Evolutionary conservation across 1,140 invertebrate species (phyloP), one percentile per base, ranked within the genome.

Genomic region (Pteromalus puparum): DNA sequence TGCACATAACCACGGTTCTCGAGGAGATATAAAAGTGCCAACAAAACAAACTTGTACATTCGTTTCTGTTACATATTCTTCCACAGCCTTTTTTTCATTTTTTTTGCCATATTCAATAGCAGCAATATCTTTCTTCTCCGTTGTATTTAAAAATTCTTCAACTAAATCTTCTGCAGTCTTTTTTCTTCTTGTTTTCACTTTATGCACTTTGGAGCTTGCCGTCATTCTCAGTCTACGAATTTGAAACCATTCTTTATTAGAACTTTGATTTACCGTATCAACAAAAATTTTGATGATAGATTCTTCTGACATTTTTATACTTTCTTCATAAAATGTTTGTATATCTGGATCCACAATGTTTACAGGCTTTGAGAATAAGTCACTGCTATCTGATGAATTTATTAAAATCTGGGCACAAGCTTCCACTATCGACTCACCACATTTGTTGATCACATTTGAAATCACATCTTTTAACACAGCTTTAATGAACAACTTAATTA

Each of bases 241-340:
- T 73, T 82, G 21, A 77, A 81, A 86, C 87, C 86, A 88, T 34
- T 87, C 67, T 67, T 84, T 42, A 86, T 85, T 87, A 81, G 82
- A 67, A 13, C 86, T 80, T 86, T 89, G 87, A 21, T 87, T 74
- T 65, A 88, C 78, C 87, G 90, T 90, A 38, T 86, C 78, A 82
- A 65, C 84, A 85, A 86, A 87, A 86, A 89, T 86, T 89, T 88
- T 85, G 88, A 90, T 81, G 85, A 89, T 91, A 85, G 88, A 87
- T 87, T 88, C 86, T 84, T 83, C 78, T 15, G 67, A 83, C 12
- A 48, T 77, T 72, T 83, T 30, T 61, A 53, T 61, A 76, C 28
- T 38, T 67, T 67, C 24, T 13, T 82, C 67, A 12, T 34, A 28
- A 61, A 82, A 82, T 38, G 18, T 28, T 4, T 26, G n/a, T 30